Evolutionary conservation across 2,113 vertebrate genomes (phyloP).

Genomic region (Opisthocomus hoazin): DNA sequence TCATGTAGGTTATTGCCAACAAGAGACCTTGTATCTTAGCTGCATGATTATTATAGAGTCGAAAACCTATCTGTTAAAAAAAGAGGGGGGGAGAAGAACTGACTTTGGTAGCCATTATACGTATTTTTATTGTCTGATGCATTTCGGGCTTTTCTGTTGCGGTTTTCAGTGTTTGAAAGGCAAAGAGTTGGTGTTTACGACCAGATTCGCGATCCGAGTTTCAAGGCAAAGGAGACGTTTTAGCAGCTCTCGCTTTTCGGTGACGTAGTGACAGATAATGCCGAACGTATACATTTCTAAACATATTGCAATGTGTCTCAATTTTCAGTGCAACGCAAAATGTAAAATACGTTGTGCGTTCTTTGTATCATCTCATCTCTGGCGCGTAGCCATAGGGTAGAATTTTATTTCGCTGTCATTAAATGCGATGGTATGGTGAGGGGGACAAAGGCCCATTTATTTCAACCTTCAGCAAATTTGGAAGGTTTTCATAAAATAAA

Average conservation of each 20-base stretch:
- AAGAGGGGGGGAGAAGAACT: constrained; percentile 54
- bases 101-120: constrained; percentile 74
- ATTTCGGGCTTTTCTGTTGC: constrained; percentile 21
- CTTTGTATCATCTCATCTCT: neutral
- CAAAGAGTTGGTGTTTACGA: constrained; percentile 4
- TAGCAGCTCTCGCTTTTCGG: neutral
- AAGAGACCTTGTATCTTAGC: constrained; percentile 84
- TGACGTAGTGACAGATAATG: neutral
- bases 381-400: neutral
- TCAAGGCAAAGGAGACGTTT: neutral
- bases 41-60: constrained; percentile 71
- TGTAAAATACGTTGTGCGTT: neutral
- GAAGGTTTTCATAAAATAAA: neutral
- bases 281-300: neutral
- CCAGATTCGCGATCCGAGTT: neutral
- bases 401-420: neutral
- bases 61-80: constrained; percentile 66
- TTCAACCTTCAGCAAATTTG: neutral
- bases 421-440: neutral
- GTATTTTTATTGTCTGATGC: constrained; percentile 46
- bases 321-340: neutral
- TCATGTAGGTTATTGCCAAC: constrained; percentile 87
- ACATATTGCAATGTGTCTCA: neutral
- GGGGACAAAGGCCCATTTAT: constrained; percentile 1
- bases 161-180: constrained; percentile 14